These are phyloP conservation scores for Latrodectus elegans DNA, from an alignment of 2,888 invertebrate genomes.

Conservation along the genomic window DNA sequence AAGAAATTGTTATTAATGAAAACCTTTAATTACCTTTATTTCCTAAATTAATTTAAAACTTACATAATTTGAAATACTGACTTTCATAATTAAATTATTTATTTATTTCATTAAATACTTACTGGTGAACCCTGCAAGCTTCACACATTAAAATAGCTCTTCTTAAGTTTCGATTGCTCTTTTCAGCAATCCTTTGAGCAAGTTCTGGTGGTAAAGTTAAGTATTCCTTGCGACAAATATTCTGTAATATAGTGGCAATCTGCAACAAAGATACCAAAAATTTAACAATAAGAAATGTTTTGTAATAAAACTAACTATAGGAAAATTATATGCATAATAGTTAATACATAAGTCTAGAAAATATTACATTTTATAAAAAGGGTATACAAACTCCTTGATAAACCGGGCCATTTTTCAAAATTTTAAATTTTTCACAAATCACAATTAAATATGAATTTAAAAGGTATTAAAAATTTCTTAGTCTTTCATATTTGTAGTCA, in stretches of 20 bases:
- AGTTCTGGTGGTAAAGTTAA: conserved; percentile 85
- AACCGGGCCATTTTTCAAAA: too few relatives aligned
- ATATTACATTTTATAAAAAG: too few relatives aligned
- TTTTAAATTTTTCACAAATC: too few relatives aligned
- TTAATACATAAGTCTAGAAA: too few relatives aligned
- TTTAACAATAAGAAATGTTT: neutral
- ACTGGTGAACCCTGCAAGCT: conserved; percentile 91
- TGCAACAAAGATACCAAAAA: neutral
- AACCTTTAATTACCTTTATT: neutral
- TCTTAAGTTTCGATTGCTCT: conserved; percentile 90
- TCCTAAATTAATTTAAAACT: neutral
- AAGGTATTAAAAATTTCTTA: too few relatives aligned
- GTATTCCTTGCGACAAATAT: conserved; percentile 87
- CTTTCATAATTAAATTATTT: too few relatives aligned
- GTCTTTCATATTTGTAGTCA: neutral
- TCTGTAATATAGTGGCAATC: conserved; percentile 75
- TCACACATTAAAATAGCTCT: conserved; percentile 95
- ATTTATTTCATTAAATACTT: conserved; percentile 66
- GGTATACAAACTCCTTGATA: too few relatives aligned
- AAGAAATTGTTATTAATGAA: neutral
- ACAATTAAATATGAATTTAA: too few relatives aligned
- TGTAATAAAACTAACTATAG: too few relatives aligned
- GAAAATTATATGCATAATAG: too few relatives aligned
- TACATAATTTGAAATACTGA: too few relatives aligned
- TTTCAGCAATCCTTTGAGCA: conserved; percentile 84